Evolutionary conservation across 23 tunicate species (phyloP).

Genomic region (Oikopleura dioica): DNA sequence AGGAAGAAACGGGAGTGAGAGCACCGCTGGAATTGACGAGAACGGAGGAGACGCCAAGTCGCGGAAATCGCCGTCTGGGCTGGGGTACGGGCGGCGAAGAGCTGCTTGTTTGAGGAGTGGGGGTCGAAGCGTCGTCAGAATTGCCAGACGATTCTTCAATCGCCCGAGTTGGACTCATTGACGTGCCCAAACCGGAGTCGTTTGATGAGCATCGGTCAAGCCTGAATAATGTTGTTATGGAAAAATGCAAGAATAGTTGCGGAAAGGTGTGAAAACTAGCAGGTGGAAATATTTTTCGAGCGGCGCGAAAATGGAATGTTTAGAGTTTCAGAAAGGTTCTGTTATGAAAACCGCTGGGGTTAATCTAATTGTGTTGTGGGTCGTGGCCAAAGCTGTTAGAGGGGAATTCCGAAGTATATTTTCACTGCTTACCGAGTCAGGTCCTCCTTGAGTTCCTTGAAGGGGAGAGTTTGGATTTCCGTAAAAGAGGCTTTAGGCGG

Average conservation of each 20-base stretch:
- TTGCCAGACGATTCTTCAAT: not conserved
- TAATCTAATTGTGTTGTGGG: too few relatives aligned
- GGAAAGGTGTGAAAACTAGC: not conserved
- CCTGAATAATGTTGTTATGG: not conserved
- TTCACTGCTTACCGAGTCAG: too few relatives aligned
- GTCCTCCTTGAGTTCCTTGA: not conserved
- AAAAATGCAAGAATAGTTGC: not conserved
- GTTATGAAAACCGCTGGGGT: too few relatives aligned
- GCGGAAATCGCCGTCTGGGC: slow-evolving; percentile 2
- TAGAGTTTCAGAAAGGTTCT: too few relatives aligned
- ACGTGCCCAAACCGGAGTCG: not conserved
- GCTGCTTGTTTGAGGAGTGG: not conserved
- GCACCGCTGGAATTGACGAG: not conserved
- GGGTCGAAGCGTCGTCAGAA: not conserved
- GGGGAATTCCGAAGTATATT: too few relatives aligned
- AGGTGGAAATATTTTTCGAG: not conserved
- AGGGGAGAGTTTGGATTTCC: not conserved
- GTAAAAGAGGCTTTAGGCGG: not conserved
- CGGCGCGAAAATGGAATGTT: too few relatives aligned
- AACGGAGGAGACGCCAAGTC: not conserved
- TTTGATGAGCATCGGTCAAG: slow-evolving; percentile 4
- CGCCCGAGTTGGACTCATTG: not conserved
- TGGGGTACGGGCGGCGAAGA: not conserved
- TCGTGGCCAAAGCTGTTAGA: too few relatives aligned
- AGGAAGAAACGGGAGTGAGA: not conserved